Percentiles rank a stretch among this genome's conserved stretches.
These are phyloP conservation scores for Eupithecia exiguata DNA, from an alignment of 2,888 invertebrate species.

Conservation along the genomic window DNA sequence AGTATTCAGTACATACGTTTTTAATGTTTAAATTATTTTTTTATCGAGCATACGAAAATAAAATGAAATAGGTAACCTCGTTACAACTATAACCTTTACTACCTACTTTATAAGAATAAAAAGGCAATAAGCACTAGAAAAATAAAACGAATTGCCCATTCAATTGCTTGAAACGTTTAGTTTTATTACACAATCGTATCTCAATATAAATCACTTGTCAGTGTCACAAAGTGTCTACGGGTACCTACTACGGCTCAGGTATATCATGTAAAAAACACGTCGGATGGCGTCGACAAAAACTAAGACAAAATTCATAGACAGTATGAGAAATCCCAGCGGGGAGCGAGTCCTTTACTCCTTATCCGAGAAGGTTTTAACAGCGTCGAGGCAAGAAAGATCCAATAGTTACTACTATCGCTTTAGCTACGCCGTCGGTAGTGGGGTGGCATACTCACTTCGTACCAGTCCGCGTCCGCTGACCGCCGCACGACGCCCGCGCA, in stretches of 20 bases:
- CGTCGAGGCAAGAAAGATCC: slow-evolving; percentile 40
- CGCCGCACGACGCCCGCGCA: slow-evolving; percentile 71
- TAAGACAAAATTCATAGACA: slow-evolving; percentile 69
- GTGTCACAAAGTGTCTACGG: slow-evolving; percentile 28
- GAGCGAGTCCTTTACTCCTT: slow-evolving; percentile 66
- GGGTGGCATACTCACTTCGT: slow-evolving; percentile 67
- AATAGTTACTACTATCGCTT: slow-evolving; percentile 8
- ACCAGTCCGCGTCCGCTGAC: slow-evolving; percentile 64
- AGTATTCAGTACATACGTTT: not conserved
- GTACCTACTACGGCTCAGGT: slow-evolving; percentile 45
- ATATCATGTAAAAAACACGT: slow-evolving; percentile 50
- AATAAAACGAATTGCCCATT: slow-evolving; percentile 30
- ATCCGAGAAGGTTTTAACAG: slow-evolving; percentile 73
- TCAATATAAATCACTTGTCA: slow-evolving; percentile 41
- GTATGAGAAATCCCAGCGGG: slow-evolving; percentile 73
- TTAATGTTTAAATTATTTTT: not conserved
- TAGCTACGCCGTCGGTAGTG: slow-evolving; percentile 56
- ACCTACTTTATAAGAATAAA: not conserved
- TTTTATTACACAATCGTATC: slow-evolving; percentile 28
- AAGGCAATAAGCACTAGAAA: slow-evolving; percentile 12
- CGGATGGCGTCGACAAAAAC: slow-evolving; percentile 62
- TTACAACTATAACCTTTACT: not conserved
- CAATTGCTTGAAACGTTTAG: slow-evolving; percentile 30
- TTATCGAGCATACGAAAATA: slow-evolving; percentile 5
- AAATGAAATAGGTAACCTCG: slow-evolving; percentile 4